These are phyloP conservation scores for Phymanthus crucifer DNA, from an alignment of 92 coral and sea anemone species.

Conservation along the genomic window DNA sequence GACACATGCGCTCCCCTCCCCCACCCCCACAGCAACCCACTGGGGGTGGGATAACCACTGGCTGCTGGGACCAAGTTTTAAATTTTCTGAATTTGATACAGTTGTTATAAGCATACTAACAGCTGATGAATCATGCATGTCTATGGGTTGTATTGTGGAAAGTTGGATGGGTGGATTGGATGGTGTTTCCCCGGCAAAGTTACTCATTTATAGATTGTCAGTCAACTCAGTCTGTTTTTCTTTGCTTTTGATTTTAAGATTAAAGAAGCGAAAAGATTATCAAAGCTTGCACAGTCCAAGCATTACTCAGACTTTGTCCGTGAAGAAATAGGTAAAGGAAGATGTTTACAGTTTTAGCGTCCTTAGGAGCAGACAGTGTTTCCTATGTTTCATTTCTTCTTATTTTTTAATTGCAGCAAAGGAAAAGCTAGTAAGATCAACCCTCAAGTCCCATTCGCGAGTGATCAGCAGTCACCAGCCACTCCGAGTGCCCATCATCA, in stretches of 20 bases:
- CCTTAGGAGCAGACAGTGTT: no score
- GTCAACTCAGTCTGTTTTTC: not conserved
- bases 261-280: slow-evolving; percentile 71
- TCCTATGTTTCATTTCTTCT: no score
- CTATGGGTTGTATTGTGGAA: no score
- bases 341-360: no score
- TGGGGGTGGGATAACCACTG: no score
- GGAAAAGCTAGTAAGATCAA: slow-evolving; percentile 49
- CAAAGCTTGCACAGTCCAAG: slow-evolving; percentile 69
- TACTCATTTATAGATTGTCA: not conserved
- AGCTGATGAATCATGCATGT: no score
- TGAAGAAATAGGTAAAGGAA: slow-evolving; percentile 68
- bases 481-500: slow-evolving; percentile 10
- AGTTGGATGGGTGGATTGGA: not conserved
- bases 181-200: not conserved
- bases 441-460: slow-evolving; percentile 62
- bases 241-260: slow-evolving; percentile 35
- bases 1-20: no score
- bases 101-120: no score
- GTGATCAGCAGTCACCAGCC: slow-evolving; percentile 83
- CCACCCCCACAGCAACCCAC: no score
- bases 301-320: slow-evolving; percentile 75
- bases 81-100: no score
- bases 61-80: no score
- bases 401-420: slow-evolving; percentile 37